A percentile compares a stretch with the other conserved stretches of the same genome.
Evolutionary conservation across 1,140 invertebrate species (phyloP).

Genomic region (Galleria mellonella): DNA sequence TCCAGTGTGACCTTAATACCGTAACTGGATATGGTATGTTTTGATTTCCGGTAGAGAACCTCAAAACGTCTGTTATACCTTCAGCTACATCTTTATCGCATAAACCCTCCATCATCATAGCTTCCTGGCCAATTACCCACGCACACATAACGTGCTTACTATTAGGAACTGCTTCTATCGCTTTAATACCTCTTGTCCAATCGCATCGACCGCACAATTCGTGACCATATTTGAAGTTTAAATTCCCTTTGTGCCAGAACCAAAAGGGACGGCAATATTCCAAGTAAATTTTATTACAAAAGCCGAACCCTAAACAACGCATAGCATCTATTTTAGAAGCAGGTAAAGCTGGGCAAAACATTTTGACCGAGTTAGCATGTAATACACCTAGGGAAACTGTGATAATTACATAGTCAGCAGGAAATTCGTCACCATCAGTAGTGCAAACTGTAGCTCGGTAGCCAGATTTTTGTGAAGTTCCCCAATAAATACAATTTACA

Average conservation of each 20-base stretch:
- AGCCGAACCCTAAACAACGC: slow-evolving; percentile 78
- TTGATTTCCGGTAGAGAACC: slow-evolving; percentile 76
- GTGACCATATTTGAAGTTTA: slow-evolving; percentile 75
- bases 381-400: slow-evolving; percentile 87
- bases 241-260: slow-evolving; percentile 77
- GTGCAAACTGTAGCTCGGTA: slow-evolving; percentile 76
- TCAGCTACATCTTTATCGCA: slow-evolving; percentile 78
- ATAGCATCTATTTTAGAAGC: slow-evolving; percentile 82
- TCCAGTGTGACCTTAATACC: slow-evolving; percentile 80
- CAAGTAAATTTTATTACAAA: slow-evolving; percentile 85
- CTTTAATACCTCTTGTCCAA: slow-evolving; percentile 80
- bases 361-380: slow-evolving; percentile 76
- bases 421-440: slow-evolving; percentile 80
- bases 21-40: slow-evolving; percentile 77
- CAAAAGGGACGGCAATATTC: slow-evolving; percentile 85
- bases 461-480: slow-evolving; percentile 66
- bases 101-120: slow-evolving; percentile 80
- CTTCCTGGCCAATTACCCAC: slow-evolving; percentile 78
- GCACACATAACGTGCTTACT: slow-evolving; percentile 78
- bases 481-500: slow-evolving; percentile 78
- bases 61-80: slow-evolving; percentile 76
- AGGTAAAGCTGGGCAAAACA: slow-evolving; percentile 84
- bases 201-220: slow-evolving; percentile 74
- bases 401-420: slow-evolving; percentile 85
- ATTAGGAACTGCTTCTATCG: slow-evolving; percentile 76